Conservation (phyloP, 2,113 vertebrate species). For the Taurulus bubalis region DNA sequence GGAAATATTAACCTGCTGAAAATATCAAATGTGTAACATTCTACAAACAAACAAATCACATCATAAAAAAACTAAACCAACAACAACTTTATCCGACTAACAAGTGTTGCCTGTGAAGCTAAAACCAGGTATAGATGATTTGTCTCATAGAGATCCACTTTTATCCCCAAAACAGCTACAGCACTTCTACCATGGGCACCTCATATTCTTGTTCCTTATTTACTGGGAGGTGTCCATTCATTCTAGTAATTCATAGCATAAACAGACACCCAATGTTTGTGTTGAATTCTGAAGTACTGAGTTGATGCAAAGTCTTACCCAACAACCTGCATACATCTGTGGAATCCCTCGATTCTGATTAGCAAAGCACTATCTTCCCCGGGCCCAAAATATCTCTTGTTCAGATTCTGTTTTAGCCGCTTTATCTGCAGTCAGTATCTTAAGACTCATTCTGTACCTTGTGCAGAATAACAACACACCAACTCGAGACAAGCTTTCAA, state of each 20-base stretch:
- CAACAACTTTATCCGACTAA: too few species aligned
- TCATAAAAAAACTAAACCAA: too few species aligned
- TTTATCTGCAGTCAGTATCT: not conserved
- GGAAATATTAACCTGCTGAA: too few species aligned
- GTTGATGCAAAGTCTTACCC: not conserved
- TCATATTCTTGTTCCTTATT: not conserved
- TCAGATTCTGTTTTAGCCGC: not conserved
- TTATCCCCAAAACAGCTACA: not conserved
- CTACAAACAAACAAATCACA: too few species aligned
- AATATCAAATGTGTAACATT: too few species aligned
- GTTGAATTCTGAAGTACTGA: not conserved
- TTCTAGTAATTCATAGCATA: not conserved
- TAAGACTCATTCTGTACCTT: slow-evolving; percentile 1
- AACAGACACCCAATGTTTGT: not conserved
- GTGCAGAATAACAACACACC: slow-evolving; percentile 11
- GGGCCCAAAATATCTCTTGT: not conserved
- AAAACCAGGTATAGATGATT: not conserved
- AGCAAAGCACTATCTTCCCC: not conserved
- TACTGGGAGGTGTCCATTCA: not conserved
- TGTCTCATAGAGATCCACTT: not conserved
- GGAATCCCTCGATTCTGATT: not conserved
- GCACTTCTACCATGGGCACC: not conserved
- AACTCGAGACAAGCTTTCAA: slow-evolving; percentile 9
- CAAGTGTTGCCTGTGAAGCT: too few species aligned
- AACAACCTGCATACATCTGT: not conserved